Base-by-base conservation (phyloP, 2,113 vertebrate genomes). In the Strix aluco region DNA sequence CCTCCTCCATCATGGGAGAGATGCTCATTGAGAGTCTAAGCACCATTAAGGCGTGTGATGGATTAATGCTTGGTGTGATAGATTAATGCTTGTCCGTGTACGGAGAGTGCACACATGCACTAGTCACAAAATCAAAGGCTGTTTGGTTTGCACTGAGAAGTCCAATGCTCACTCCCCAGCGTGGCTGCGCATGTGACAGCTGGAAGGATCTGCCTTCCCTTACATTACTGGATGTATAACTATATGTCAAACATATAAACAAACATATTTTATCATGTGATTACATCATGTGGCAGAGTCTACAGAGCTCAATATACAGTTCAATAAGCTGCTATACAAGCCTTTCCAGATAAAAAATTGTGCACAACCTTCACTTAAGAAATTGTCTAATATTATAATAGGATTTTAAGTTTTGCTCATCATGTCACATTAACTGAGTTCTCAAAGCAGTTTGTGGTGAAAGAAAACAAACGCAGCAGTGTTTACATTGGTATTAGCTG, bases 171-270 rank as follows among this genome's bases (percentile, higher is more conserved):
- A 6, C 21, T 42, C 10, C 38, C 36, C 18, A 23, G 21, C n/a
- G 19, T 3, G 21, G 62, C 42, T 74, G 36, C 2, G 0, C 21
- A 15, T 0, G 1, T 5, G 26, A 54, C 67, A 83, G 54, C 62
- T 73, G 40, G 21, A 38, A 52, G 49, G 40, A 17, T 38, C 22
- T 32, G 40, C 27, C 8, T 22, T 51, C 26, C 52, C 34, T 19
- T 14, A 1, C 26, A 2, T 11, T 29, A 6, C 3, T 5, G 42
- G 14, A 26, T 13, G 40, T 32, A 47, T 11, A 38, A 30, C 32
- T 23, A 0, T 2, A 1, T 27, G 13, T 6, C 78, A n/a, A 7
- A 32, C 1, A 15, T 3, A 34, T 4, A n/a, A 40, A 12, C 25
- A 73, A 32, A 22, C 3, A 1, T 15, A 7, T 13, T 13, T 77